These are phyloP conservation scores for Marmota flaviventris DNA, from an alignment of 2,113 vertebrate genomes.

Conservation along the genomic window DNA sequence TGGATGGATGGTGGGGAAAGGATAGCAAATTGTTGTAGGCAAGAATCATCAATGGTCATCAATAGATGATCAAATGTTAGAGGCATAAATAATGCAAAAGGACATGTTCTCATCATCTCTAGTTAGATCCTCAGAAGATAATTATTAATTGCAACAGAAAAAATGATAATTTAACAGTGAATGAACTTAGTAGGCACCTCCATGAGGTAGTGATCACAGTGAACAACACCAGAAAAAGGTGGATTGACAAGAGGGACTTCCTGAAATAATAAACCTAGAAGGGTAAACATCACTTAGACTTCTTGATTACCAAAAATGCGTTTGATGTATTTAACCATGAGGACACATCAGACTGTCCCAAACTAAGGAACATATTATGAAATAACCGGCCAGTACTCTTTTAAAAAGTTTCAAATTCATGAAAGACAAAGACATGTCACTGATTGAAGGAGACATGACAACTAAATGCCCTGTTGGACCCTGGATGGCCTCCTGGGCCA, in stretches of 20 bases:
- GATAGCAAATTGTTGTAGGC: neutral
- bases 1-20: too few relatives aligned
- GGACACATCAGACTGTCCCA: neutral
- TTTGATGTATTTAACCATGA: neutral
- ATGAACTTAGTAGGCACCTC: neutral
- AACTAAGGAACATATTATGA: neutral
- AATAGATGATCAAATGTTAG: neutral
- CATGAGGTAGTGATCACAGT: neutral
- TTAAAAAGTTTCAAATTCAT: neutral
- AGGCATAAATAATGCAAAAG: neutral
- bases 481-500: neutral
- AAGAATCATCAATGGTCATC: neutral
- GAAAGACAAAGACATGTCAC: neutral
- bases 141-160: neutral
- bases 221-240: neutral
- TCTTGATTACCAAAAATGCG: rapidly evolving
- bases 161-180: neutral
- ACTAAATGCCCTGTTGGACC: too few relatives aligned
- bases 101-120: neutral
- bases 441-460: rapidly evolving
- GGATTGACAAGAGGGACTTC: rapidly evolving
- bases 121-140: neutral
- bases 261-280: rapidly evolving
- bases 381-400: neutral
- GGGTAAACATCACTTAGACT: rapidly evolving